Evolutionary conservation across 2,113 vertebrate species (phyloP).

Genomic region (Callipepla squamata): DNA sequence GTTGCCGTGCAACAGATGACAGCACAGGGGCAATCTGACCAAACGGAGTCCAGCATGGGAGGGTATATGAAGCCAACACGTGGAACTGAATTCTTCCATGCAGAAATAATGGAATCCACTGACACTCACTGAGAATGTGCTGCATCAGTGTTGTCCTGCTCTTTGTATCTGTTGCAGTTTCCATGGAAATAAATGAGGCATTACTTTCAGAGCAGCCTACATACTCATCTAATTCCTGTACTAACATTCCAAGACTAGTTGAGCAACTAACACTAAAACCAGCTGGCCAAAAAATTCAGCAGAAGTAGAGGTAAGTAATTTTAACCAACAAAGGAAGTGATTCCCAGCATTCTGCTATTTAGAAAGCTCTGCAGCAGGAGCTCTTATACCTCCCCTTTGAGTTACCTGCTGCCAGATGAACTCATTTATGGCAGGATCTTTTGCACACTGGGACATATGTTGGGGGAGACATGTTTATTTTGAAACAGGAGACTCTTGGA

Average conservation of each 20-base stretch:
- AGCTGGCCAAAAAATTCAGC: background rate
- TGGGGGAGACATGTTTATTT: background rate
- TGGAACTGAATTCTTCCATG: too few species aligned
- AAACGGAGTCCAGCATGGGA: too few species aligned
- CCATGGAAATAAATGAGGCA: too few species aligned
- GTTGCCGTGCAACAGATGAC: too few species aligned
- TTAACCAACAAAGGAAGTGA: background rate
- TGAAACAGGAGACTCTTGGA: fast-evolving
- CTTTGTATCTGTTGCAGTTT: too few species aligned
- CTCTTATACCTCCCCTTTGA: background rate
- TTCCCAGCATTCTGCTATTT: background rate
- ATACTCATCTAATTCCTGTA: background rate
- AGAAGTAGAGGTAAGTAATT: background rate
- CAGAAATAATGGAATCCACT: too few species aligned
- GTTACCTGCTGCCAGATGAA: background rate
- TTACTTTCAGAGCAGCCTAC: too few species aligned
- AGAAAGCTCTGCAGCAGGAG: background rate
- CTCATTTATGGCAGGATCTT: background rate
- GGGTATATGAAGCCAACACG: too few species aligned
- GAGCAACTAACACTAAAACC: background rate
- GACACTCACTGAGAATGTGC: too few species aligned
- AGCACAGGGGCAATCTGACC: too few species aligned
- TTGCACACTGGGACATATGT: background rate
- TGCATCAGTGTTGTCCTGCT: too few species aligned
- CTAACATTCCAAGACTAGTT: background rate